These are phyloP conservation scores for Amblyopsis rosae DNA, from an alignment of 2,113 vertebrate genomes.

Conservation along the genomic window DNA sequence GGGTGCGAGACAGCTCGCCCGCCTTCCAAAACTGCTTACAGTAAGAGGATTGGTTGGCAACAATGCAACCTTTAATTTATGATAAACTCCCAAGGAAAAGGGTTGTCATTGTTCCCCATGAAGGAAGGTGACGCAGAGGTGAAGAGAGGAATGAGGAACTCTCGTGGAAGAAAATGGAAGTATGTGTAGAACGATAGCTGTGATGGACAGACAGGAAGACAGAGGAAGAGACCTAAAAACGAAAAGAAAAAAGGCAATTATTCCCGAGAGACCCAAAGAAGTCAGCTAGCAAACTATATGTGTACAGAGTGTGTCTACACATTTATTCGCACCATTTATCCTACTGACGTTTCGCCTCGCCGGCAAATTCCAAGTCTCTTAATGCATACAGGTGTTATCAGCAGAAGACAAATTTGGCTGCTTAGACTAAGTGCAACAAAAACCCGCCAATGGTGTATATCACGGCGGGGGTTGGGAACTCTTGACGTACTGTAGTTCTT, in stretches of 20 bases:
- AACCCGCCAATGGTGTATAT: conserved; percentile 3
- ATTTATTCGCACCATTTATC: conserved; percentile 47
- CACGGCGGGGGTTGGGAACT: too few species aligned
- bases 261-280: conserved; percentile 33
- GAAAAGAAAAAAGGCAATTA: conserved; percentile 60
- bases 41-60: conserved; percentile 80
- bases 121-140: conserved; percentile 56
- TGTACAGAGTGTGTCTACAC: conserved; percentile 55
- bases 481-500: too few species aligned
- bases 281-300: conserved; percentile 45
- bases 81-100: conserved; percentile 72
- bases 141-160: conserved; percentile 46
- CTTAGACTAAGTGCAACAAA: conserved; percentile 42
- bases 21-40: conserved; percentile 75
- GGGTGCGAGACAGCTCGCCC: conserved; percentile 63
- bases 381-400: conserved; percentile 34
- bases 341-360: conserved; percentile 49
- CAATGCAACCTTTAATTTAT: conserved; percentile 80
- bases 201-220: conserved; percentile 13
- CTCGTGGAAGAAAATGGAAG: conserved; percentile 28
- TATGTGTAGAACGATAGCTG: conserved; percentile 28
- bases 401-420: conserved; percentile 39
- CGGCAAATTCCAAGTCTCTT: conserved; percentile 54
- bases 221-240: neutral
- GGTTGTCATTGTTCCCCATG: conserved; percentile 56